Evolutionary conservation across 2,888 invertebrate genomes (phyloP).

Genomic region (Dryobotodes eremita): DNA sequence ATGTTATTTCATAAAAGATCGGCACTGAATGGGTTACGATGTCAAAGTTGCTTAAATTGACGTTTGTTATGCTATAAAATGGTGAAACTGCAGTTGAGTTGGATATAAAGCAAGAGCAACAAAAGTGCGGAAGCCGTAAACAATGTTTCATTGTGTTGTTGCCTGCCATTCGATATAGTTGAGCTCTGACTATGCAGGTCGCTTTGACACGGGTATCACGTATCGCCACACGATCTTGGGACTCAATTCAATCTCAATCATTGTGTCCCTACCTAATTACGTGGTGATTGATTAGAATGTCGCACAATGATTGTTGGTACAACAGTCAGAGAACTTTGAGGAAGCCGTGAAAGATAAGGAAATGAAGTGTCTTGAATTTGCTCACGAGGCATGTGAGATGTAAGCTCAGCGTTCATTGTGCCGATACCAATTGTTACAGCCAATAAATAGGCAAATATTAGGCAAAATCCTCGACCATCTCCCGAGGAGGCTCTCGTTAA

Average conservation of each 20-base stretch:
- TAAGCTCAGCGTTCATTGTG: not conserved
- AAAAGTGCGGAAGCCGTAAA: slow-evolving; percentile 32
- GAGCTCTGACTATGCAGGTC: slow-evolving; percentile 1
- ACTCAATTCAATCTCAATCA: slow-evolving; percentile 11
- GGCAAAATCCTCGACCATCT: not conserved
- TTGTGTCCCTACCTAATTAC: not conserved
- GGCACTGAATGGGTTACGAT: slow-evolving; percentile 3
- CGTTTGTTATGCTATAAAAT: slow-evolving; percentile 30
- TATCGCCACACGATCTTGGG: not conserved
- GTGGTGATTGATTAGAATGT: not conserved
- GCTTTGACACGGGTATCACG: not conserved
- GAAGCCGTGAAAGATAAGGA: not conserved
- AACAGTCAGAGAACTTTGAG: slow-evolving; percentile 2
- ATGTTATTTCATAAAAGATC: slow-evolving; percentile 5
- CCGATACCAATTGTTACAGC: not conserved
- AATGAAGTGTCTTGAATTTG: not conserved
- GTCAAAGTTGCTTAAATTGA: slow-evolving; percentile 29
- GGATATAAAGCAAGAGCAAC: slow-evolving; percentile 18
- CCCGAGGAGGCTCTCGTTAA: not conserved
- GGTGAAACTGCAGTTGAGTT: slow-evolving; percentile 25
- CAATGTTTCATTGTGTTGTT: slow-evolving; percentile 6
- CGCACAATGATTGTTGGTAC: not conserved
- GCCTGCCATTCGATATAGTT: slow-evolving; percentile 9
- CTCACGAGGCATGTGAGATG: not conserved
- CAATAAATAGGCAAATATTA: too few species aligned